Base-by-base conservation (phyloP, 2,113 vertebrate species). In the Thomomys bottae region DNA sequence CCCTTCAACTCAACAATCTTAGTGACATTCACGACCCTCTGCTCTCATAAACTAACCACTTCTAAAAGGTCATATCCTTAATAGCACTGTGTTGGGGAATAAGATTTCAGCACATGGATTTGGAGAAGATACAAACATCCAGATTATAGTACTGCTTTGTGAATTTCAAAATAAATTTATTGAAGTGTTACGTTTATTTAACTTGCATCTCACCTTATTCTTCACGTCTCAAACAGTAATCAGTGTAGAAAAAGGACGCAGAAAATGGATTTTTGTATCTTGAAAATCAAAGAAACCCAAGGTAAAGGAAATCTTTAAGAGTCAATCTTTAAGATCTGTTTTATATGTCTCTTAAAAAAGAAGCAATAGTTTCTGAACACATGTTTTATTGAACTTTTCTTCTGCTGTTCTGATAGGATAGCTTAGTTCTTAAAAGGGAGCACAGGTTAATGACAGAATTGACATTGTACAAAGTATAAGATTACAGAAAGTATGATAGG, bases 381-480 rank as follows among this genome's bases (percentile, higher is more conserved):
- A 40, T 45, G 8, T 34, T 94, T 89, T 45, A 63, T 63, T 70
- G 24, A 82, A 24, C 8, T 38, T 42, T 87, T 87, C 24, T 54
- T 75, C 42, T 89, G 18, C 14, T 42, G 75, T 84, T 61, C 12
- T 36, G 12, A 87, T 79, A 64, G 14, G 75, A 71, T 61, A 76
- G 54, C 32, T 40, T 70, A 87, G 28, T 63, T 84, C 38, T 89
- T 61, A 36, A 89, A 87, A 84, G 7, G 30, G 30, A 79, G 7
- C 40, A 72, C 42, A 63, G 8, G 28, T 72, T 89, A 91, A 85
- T 88, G 88, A 71, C 18, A 71, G 24, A 59, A 42, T 30, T 67
- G 24, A 71, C 23, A 76, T 87, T 91, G 71, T 66, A 9, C 42
- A 87, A 86, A 91, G 63, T 36, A 45, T 38, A 73, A 84, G 68